Percentiles rank a stretch among this genome's conserved stretches.
phyloP scores from a whole-genome alignment of 2,113 vertebrate species.

The Rhineura floridana region DNA sequence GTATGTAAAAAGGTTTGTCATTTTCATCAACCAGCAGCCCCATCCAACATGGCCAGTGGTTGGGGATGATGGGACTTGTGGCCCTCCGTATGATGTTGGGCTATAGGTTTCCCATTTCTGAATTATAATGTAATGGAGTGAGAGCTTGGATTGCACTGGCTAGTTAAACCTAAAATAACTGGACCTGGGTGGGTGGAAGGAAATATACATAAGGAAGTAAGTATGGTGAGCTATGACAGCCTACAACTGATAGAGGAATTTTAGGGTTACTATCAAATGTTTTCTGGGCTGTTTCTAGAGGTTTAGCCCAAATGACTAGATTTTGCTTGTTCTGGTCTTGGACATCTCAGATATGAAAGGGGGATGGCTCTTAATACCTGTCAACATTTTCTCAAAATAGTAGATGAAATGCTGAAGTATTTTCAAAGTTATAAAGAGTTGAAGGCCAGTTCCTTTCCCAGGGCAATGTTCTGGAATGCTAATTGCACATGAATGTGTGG shows the following conservation, averaged over 20 bases:
- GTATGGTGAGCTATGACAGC: neutral
- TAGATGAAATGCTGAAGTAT: neutral
- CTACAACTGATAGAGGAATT: neutral
- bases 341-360: neutral
- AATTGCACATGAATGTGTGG: conserved; percentile 1
- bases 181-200: fast-evolving
- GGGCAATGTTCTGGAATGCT: neutral
- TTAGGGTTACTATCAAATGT: neutral
- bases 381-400: neutral
- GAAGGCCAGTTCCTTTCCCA: neutral
- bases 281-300: neutral
- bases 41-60: neutral
- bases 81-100: neutral
- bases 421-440: neutral
- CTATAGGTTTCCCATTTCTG: neutral
- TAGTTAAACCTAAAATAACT: conserved; percentile 4
- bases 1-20: neutral
- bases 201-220: neutral
- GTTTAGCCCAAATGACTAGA: neutral
- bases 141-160: neutral
- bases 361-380: neutral
- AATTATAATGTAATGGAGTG: neutral
- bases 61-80: neutral
- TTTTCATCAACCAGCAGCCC: neutral
- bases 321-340: neutral